Evolutionary conservation across 2,888 invertebrate species (phyloP).

Genomic region (Stramonita haemastoma): DNA sequence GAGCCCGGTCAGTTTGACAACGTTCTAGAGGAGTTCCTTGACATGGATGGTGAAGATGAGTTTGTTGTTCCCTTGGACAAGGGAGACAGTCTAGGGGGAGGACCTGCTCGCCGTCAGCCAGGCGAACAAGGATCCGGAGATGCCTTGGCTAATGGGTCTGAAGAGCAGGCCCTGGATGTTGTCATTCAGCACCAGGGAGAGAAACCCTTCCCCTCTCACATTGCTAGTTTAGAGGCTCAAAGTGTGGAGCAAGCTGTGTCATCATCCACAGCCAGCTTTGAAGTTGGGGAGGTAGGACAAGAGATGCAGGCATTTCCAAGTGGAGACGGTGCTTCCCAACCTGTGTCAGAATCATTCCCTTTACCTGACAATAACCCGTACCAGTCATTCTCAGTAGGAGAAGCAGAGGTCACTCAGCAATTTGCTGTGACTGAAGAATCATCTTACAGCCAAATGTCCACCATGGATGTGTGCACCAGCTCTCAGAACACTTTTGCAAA

Average conservation of each 20-base stretch:
- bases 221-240: not conserved
- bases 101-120: conserved; percentile 35
- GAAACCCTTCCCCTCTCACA: not conserved
- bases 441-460: not conserved
- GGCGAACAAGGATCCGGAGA: conserved; percentile 27
- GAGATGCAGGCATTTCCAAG: not conserved
- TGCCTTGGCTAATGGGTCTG: conserved; percentile 32
- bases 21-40: conserved; percentile 29
- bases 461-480: not conserved
- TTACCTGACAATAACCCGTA: not conserved
- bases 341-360: not conserved
- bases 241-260: conserved; percentile 24
- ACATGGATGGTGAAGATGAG: conserved; percentile 35
- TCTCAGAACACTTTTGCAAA: not conserved
- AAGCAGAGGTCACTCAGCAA: not conserved
- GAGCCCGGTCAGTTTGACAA: conserved; percentile 27
- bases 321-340: not conserved
- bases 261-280: conserved; percentile 20
- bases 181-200: conserved; percentile 24
- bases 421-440: conserved; percentile 16
- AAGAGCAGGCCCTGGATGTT: conserved; percentile 31
- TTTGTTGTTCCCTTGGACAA: conserved; percentile 1
- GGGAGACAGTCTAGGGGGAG: conserved; percentile 31
- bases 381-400: not conserved
- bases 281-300: not conserved